These are phyloP conservation scores for Margarornis squamiger DNA, from an alignment of 2,797 vertebrate genomes.

Conservation along the genomic window DNA sequence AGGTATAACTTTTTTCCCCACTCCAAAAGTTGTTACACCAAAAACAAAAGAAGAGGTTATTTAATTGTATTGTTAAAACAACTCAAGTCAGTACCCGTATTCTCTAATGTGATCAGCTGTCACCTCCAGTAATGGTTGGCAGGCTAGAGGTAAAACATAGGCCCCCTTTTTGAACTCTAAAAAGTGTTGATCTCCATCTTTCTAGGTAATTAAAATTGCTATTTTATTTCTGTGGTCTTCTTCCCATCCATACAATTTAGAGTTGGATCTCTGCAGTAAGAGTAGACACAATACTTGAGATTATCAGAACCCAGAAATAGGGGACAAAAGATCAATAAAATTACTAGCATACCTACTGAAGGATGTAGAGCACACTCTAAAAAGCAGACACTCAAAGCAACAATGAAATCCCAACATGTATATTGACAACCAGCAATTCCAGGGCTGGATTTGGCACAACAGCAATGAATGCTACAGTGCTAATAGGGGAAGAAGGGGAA, in stretches of 20 bases:
- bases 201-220: not conserved
- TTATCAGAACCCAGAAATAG: not conserved
- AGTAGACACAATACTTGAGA: not conserved
- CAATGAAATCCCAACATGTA: not conserved
- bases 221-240: not conserved
- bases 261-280: not conserved
- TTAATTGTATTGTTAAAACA: not conserved
- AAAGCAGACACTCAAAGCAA: not conserved
- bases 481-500: not conserved
- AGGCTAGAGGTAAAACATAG: not conserved
- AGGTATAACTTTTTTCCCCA: not conserved
- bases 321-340: not conserved
- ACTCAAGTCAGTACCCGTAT: not conserved
- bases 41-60: not conserved
- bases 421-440: not conserved
- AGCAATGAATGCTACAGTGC: not conserved
- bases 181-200: not conserved
- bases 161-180: not conserved
- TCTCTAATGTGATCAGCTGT: not conserved
- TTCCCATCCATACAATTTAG: not conserved
- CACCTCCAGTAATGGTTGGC: fast-evolving
- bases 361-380: not conserved
- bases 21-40: not conserved
- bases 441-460: not conserved
- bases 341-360: not conserved